These are phyloP conservation scores for Synanthedon vespiformis DNA, from an alignment of 2,888 invertebrate genomes.

Conservation along the genomic window DNA sequence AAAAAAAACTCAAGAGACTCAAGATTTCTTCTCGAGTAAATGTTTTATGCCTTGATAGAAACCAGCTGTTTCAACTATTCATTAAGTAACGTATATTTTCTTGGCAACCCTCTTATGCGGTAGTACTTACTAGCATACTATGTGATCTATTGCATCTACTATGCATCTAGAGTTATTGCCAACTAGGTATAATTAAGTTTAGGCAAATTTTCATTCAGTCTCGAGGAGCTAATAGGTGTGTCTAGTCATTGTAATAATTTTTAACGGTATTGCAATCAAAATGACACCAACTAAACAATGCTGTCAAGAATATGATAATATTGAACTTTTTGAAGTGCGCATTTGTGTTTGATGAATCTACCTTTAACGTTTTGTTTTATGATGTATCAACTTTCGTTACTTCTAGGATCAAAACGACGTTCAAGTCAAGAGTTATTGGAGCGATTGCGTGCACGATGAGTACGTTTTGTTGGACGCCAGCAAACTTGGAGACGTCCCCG, in stretches of 20 bases:
- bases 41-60: too few species aligned
- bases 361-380: slow-evolving; percentile 2
- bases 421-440: slow-evolving; percentile 38
- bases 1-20: too few species aligned
- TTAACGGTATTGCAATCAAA: neutral
- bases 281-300: neutral
- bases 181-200: slow-evolving; percentile 17
- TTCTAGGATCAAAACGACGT: slow-evolving; percentile 43
- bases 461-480: slow-evolving; percentile 70
- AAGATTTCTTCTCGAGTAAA: too few species aligned
- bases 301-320: slow-evolving; percentile 6
- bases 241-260: slow-evolving; percentile 23
- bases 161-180: slow-evolving; percentile 30
- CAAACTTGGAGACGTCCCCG: slow-evolving; percentile 74
- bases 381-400: slow-evolving; percentile 8
- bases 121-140: slow-evolving; percentile 14
- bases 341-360: slow-evolving; percentile 2
- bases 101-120: slow-evolving; percentile 17
- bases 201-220: slow-evolving; percentile 25
- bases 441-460: slow-evolving; percentile 29
- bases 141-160: too few species aligned
- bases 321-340: slow-evolving; percentile 12
- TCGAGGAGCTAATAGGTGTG: slow-evolving; percentile 11
- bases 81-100: slow-evolving; percentile 5
- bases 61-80: too few species aligned